Conservation (phyloP, 2,888 invertebrate species). For the Anarsia innoxiella region DNA sequence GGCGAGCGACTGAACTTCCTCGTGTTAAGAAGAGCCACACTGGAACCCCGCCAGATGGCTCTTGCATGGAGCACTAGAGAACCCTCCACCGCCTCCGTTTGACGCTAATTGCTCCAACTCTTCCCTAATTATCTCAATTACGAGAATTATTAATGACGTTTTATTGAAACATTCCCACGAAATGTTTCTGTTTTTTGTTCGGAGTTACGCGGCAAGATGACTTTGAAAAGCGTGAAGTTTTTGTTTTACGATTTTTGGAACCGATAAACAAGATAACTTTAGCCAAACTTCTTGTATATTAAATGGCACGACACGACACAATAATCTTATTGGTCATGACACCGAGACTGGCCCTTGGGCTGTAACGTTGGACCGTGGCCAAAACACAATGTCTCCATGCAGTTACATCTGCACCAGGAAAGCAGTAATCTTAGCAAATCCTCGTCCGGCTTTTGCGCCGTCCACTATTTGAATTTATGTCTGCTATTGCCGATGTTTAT, state of each 20-base stretch:
- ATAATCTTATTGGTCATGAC: conserved; percentile 6
- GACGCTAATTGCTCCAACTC: conserved; percentile 70
- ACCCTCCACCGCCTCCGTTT: conserved; percentile 48
- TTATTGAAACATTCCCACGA: conserved; percentile 25
- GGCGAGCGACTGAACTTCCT: conserved; percentile 29
- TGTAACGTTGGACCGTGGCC: conserved; percentile 47
- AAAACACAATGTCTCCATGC: conserved; percentile 54
- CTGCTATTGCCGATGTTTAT: conserved; percentile 5
- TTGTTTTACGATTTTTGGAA: too few relatives aligned
- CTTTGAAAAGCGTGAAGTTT: too few relatives aligned
- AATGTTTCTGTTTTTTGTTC: conserved; percentile 17
- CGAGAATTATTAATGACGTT: conserved; percentile 32
- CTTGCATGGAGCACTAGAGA: conserved; percentile 54
- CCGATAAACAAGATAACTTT: too few relatives aligned
- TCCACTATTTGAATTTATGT: conserved; percentile 9
- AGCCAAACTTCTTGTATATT: too few relatives aligned
- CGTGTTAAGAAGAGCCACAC: conserved; percentile 52
- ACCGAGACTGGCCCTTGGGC: neutral
- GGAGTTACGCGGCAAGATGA: too few relatives aligned
- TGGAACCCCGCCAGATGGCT: conserved; percentile 67
- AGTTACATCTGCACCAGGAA: conserved; percentile 50
- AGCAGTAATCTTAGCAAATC: conserved; percentile 33
- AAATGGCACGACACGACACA: conserved; percentile 1
- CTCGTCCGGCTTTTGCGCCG: neutral
- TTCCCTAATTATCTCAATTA: conserved; percentile 58